A percentile compares a stretch with the other conserved stretches of the same genome.
phyloP scores from a whole-genome alignment of 2,113 vertebrate genomes.

The Tautogolabrus adspersus region DNA sequence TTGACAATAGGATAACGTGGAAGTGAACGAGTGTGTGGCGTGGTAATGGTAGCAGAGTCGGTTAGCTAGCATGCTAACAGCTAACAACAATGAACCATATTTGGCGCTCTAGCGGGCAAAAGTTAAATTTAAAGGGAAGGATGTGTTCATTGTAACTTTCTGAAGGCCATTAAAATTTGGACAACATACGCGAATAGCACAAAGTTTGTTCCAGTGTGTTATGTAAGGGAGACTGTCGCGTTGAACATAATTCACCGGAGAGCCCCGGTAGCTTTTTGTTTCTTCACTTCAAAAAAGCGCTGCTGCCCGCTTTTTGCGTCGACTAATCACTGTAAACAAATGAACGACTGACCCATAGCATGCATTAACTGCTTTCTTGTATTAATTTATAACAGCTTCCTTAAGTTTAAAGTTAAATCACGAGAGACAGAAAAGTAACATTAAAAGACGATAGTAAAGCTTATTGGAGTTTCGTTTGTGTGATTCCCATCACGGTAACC shows the following conservation, averaged over 20 bases:
- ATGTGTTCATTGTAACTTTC: neutral
- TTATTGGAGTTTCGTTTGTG: constrained; percentile 36
- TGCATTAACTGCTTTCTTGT: accelerated
- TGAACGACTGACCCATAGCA: neutral
- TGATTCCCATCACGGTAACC: neutral
- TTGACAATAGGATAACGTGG: constrained; percentile 83
- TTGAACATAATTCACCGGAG: constrained; percentile 36
- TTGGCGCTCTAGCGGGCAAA: constrained; percentile 80
- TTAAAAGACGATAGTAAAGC: constrained; percentile 1
- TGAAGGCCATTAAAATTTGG: neutral
- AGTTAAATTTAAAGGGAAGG: constrained; percentile 71
- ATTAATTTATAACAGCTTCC: accelerated
- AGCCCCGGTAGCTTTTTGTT: constrained; percentile 80
- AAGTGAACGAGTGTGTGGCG: constrained; percentile 81
- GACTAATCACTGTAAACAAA: neutral
- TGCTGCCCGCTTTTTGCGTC: constrained; percentile 68
- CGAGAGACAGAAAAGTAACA: neutral
- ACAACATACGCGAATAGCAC: no score
- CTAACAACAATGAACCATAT: constrained; percentile 82
- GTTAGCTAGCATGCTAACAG: constrained; percentile 78
- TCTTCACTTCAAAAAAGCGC: constrained; percentile 62
- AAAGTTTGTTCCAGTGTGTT: neutral
- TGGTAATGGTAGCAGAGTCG: constrained; percentile 65
- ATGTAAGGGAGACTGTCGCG: neutral
- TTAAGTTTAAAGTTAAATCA: accelerated